These are phyloP conservation scores for Polydrusus pterygomalis DNA, from an alignment of 2,888 invertebrate species.

Conservation along the genomic window DNA sequence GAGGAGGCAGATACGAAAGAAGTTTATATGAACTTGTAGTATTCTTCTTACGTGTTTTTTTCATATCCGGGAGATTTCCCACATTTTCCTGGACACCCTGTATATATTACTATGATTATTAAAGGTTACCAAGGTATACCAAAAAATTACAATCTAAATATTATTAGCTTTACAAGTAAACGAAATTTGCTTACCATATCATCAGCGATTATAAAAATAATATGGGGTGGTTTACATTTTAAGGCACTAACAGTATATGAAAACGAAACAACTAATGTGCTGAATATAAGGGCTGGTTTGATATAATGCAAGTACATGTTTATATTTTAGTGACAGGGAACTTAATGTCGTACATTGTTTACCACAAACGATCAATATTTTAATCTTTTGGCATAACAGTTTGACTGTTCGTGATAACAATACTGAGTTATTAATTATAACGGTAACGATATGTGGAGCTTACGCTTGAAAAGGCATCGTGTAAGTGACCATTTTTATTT, in stretches of 20 bases:
- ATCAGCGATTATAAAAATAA: constrained; percentile 90
- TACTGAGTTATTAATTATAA: too few species aligned
- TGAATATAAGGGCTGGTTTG: neutral
- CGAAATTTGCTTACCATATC: constrained; percentile 81
- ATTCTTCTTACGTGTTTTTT: too few species aligned
- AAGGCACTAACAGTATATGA: constrained; percentile 1
- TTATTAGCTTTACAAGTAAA: neutral
- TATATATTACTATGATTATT: too few species aligned
- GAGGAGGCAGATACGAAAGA: too few species aligned
- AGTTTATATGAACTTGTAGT: too few species aligned
- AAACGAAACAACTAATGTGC: neutral
- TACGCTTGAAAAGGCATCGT: neutral
- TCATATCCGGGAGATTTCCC: too few species aligned
- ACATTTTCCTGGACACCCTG: too few species aligned
- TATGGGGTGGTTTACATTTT: constrained; percentile 75
- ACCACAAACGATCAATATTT: too few species aligned
- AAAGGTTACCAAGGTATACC: too few species aligned
- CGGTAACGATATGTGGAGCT: neutral
- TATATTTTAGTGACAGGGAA: constrained; percentile 2
- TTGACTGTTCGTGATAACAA: neutral
- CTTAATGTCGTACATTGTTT: neutral
- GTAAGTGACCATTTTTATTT: too few species aligned
- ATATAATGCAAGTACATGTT: constrained; percentile 31
- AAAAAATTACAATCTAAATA: too few species aligned
- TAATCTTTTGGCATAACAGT: neutral